Evolutionary conservation across 92 coral and sea anemone genomes (phyloP), one percentile per base, ranked within the genome.

Genomic region (Porites divaricata): DNA sequence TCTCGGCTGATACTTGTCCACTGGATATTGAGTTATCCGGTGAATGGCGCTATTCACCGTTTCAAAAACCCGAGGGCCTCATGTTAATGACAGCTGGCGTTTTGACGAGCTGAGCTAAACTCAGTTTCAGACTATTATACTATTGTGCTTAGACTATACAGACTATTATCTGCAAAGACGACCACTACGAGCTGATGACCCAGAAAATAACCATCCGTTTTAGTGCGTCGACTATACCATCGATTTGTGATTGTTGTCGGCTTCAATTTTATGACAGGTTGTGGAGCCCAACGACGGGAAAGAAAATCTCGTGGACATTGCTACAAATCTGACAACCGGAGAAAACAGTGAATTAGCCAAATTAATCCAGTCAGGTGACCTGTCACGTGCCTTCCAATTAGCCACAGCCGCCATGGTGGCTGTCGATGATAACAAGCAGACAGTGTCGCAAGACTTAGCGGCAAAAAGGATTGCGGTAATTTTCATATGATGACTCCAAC

Each of bases 291-390:
- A 6, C 10, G 2, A 50, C 11, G 77, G 53, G 28, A n/a, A 25
- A 16, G 17, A 24, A 77, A 48, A 59, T 17, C 53, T 77, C 14
- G 24, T 63, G 24, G 54, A 48, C 41, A 48, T 54, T 22, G 80
- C n/a, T 63, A 11, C 23, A 17, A 26, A 80, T 26, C 80, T 72
- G 10, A 79, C 81, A 1, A 62, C 78, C 25, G 90, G 85, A 59
- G 68, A 67, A 20, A 63, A 22, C 13, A 85, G 84, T 69, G 59
- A 22, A 68, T 82, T 85, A 56, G 68, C 4, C 17, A 11, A n/a
- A 20, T 51, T 85, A 16, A 53, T 76, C 28, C 83, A 76, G 74
- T 49, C 70, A 28, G 89, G 84, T 16, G 67, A 85, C 72, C 24
- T 57, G 62, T 72, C 72, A 71, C 50, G 67, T 20, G 89, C 84